A percentile compares a stretch with the other conserved stretches of the same genome.
phyloP scores from a whole-genome alignment of 2,888 invertebrate species.

The Megamerina dolium region DNA sequence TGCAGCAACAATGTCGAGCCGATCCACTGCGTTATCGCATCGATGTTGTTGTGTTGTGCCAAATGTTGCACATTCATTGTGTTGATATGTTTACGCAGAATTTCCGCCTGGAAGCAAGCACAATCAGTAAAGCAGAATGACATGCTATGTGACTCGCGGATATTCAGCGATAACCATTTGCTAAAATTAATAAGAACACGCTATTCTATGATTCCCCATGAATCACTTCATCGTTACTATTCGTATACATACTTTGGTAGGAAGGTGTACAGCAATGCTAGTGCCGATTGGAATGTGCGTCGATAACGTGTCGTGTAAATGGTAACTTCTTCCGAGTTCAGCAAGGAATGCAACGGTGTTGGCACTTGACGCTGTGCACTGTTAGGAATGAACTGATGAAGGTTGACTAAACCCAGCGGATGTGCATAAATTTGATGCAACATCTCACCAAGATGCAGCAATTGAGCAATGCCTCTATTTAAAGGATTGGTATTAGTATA shows the following conservation, averaged over 20 bases:
- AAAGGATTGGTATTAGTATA: neutral
- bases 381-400: slow-evolving; percentile 23
- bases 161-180: slow-evolving; percentile 58
- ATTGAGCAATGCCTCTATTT: slow-evolving; percentile 68
- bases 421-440: slow-evolving; percentile 57
- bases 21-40: slow-evolving; percentile 60
- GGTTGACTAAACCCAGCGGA: slow-evolving; percentile 41
- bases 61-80: slow-evolving; percentile 60
- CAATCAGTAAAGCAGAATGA: slow-evolving; percentile 83
- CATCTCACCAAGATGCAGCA: slow-evolving; percentile 69
- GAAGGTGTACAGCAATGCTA: slow-evolving; percentile 70
- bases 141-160: slow-evolving; percentile 73
- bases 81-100: slow-evolving; percentile 47
- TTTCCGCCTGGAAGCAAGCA: slow-evolving; percentile 60
- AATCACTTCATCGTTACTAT: too few relatives aligned
- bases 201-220: too few relatives aligned
- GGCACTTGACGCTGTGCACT: slow-evolving; percentile 15
- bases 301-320: slow-evolving; percentile 78
- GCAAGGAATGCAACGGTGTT: slow-evolving; percentile 41
- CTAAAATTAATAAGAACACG: too few relatives aligned
- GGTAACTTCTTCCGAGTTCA: slow-evolving; percentile 56
- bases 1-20: slow-evolving; percentile 60
- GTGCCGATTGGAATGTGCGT: slow-evolving; percentile 84
- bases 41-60: slow-evolving; percentile 68
- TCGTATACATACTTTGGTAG: too few relatives aligned